phyloP scores from a whole-genome alignment of 2,797 vertebrate genomes.

The Apogon talboti region DNA sequence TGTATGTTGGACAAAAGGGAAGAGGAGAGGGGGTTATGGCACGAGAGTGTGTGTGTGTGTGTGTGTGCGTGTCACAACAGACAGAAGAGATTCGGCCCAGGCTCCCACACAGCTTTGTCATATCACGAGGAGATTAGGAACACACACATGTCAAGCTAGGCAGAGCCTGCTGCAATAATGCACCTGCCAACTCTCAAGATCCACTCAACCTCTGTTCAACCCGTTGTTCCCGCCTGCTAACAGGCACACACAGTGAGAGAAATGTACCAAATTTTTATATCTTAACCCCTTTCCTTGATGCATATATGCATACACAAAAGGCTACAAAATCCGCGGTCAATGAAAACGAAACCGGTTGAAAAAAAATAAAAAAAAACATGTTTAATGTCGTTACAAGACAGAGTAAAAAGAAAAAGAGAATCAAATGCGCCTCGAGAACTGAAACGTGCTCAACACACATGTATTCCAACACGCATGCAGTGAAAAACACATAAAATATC shows the following conservation, averaged over 20 bases:
- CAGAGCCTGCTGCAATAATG: conserved; percentile 79
- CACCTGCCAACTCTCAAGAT: conserved; percentile 81
- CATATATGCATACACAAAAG: not conserved
- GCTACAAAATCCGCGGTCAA: conserved; percentile 18
- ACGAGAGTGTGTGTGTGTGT: conserved; percentile 31
- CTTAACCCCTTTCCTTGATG: conserved; percentile 24
- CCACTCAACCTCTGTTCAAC: conserved; percentile 71
- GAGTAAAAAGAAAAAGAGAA: conserved; percentile 4
- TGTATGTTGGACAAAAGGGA: conserved; percentile 53
- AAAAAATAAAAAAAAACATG: not conserved
- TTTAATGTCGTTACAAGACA: not conserved
- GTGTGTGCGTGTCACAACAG: conserved; percentile 66
- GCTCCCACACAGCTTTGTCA: conserved; percentile 83
- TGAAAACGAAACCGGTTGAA: conserved; percentile 6
- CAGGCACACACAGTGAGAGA: conserved; percentile 19
- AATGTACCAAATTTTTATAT: conserved; percentile 20
- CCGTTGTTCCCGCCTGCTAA: conserved; percentile 46
- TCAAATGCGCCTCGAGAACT: conserved; percentile 8
- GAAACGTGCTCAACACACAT: conserved; percentile 22
- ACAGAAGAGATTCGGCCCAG: conserved; percentile 67
- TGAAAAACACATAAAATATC: conserved; percentile 41
- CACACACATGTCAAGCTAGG: conserved; percentile 80
- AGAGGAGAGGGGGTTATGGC: conserved; percentile 32
- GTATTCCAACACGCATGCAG: conserved; percentile 9
- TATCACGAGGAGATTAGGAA: conserved; percentile 82